phyloP scores from a whole-genome alignment of 30 jellyfish, hydroid and myxozoan genomes.

The Rhopilema esculentum region DNA sequence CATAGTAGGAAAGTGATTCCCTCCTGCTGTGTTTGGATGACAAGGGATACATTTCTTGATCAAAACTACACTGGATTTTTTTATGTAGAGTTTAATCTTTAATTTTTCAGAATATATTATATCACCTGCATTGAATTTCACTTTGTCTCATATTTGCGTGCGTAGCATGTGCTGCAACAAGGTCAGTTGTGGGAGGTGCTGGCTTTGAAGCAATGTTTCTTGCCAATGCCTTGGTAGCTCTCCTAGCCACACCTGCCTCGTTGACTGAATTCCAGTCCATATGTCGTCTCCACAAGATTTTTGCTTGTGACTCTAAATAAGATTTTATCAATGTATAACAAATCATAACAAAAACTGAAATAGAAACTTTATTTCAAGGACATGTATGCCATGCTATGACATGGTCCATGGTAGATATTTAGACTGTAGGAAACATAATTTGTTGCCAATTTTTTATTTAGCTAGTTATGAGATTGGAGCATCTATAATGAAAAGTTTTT shows the following conservation, averaged over 20 bases:
- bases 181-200: conserved; percentile 26
- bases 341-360: no score
- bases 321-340: no score
- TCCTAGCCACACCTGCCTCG: background rate
- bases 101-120: background rate
- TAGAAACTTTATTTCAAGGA: no score
- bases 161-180: conserved; percentile 5
- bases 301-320: no score
- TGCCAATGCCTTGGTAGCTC: conserved; percentile 1
- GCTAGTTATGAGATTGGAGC: background rate
- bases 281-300: conserved; percentile 45
- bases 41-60: conserved; percentile 47
- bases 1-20: conserved; percentile 62
- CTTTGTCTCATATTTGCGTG: conserved; percentile 11
- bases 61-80: conserved; percentile 37
- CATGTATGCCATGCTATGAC: background rate
- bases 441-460: background rate
- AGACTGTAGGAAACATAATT: background rate
- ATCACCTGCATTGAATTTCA: background rate
- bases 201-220: conserved; percentile 13
- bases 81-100: conserved; percentile 18
- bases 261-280: conserved; percentile 5
- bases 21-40: conserved; percentile 15
- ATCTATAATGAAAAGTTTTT: background rate
- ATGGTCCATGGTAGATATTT: background rate